Percentiles rank a stretch among this genome's conserved stretches.
Evolutionary conservation across 2,888 invertebrate species (phyloP).

Genomic region (Phyto melanocephala): DNA sequence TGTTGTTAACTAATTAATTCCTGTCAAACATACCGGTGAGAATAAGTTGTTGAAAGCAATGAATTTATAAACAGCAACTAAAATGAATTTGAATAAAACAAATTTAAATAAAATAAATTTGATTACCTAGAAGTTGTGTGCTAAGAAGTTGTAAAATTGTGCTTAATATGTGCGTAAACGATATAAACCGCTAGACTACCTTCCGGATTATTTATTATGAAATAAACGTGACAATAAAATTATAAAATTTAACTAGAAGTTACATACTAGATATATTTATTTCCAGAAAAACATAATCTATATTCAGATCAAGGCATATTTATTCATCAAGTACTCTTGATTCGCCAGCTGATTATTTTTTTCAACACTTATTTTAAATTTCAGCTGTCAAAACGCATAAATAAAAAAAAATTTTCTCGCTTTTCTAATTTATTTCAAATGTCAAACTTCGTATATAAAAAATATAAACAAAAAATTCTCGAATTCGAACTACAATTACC

Average conservation of each 20-base stretch:
- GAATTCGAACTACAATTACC: too few relatives aligned
- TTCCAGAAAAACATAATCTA: too few relatives aligned
- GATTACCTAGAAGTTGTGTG: not conserved
- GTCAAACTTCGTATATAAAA: too few relatives aligned
- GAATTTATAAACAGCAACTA: slow-evolving; percentile 13
- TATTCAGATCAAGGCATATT: too few relatives aligned
- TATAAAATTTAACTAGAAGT: not conserved
- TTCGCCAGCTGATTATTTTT: too few relatives aligned
- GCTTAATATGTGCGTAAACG: slow-evolving; percentile 9
- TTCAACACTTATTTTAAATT: too few relatives aligned
- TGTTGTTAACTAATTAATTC: slow-evolving; percentile 51
- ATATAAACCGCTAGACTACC: not conserved
- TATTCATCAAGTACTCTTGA: too few relatives aligned
- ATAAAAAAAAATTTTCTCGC: too few relatives aligned
- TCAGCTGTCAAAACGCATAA: too few relatives aligned
- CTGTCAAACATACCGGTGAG: slow-evolving; percentile 52
- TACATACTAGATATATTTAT: too few relatives aligned
- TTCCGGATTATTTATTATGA: not conserved
- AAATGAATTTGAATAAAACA: not conserved
- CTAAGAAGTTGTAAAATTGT: slow-evolving; percentile 11
- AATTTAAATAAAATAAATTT: not conserved
- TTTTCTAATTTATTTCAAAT: too few relatives aligned
- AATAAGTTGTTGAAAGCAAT: slow-evolving; percentile 55
- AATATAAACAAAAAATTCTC: too few relatives aligned
- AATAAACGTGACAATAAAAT: slow-evolving; percentile 1